phyloP scores from a whole-genome alignment of 2,113 vertebrate genomes.

The Nerophis lumbriciformis region DNA sequence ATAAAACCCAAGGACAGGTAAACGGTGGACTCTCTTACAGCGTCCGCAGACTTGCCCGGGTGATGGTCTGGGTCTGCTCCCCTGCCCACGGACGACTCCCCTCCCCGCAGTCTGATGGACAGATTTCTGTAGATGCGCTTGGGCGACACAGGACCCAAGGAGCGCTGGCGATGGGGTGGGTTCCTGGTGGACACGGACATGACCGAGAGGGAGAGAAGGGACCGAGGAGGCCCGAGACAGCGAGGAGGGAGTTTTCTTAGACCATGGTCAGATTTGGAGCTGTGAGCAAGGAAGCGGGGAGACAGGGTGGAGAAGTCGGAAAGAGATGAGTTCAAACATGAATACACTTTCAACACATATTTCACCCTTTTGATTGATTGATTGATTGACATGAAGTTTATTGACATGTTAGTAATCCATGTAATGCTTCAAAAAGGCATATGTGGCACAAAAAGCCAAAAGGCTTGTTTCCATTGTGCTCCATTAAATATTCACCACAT shows the following conservation, averaged over 20 bases:
- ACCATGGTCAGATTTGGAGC: too few relatives aligned
- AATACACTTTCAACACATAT: too few relatives aligned
- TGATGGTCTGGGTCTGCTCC: slow-evolving; percentile 31
- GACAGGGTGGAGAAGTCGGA: background rate
- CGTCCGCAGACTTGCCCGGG: slow-evolving; percentile 47
- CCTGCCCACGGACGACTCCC: slow-evolving; percentile 45
- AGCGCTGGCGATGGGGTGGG: slow-evolving; percentile 62
- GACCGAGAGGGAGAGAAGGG: slow-evolving; percentile 15
- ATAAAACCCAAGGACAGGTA: background rate
- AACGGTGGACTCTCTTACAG: slow-evolving; percentile 46
- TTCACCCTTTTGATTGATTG: too few relatives aligned
- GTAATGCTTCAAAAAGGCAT: too few relatives aligned
- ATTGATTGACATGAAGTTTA: too few relatives aligned
- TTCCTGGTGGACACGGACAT: slow-evolving; percentile 59
- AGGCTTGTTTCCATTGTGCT: too few relatives aligned
- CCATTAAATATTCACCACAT: too few relatives aligned
- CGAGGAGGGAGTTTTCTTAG: background rate
- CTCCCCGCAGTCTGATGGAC: slow-evolving; percentile 63
- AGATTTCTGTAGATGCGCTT: slow-evolving; percentile 75
- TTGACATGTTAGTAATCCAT: too few relatives aligned
- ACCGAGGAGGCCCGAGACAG: background rate
- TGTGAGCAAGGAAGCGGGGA: slow-evolving; percentile 3
- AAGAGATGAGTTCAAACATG: background rate
- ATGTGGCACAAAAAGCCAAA: too few relatives aligned
- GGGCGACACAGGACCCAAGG: slow-evolving; percentile 68